Percentiles rank a stretch among this genome's conserved stretches.
Evolutionary conservation across 2,888 invertebrate species (phyloP).

Genomic region (Temnothorax rugatulus): DNA sequence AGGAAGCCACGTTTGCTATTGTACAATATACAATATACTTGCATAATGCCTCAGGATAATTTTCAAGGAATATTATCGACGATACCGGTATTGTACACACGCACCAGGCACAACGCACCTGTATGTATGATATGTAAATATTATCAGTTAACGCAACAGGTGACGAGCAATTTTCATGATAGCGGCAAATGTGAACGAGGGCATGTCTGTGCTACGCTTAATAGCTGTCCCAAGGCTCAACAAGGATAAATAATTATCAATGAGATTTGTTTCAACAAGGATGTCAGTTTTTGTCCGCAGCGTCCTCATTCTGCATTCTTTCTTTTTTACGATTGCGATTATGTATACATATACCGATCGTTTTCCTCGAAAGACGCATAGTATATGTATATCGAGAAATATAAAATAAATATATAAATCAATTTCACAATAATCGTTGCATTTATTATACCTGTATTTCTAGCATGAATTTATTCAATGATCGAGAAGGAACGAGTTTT

Average conservation of each 20-base stretch:
- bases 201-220: not conserved
- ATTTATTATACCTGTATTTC: constrained; percentile 10
- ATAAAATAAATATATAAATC: not conserved
- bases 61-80: not conserved
- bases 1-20: not conserved
- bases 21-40: not conserved
- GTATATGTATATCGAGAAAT: not conserved
- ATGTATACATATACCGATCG: not conserved
- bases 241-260: constrained; percentile 16
- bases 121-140: constrained; percentile 33
- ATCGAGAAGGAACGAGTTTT: constrained; percentile 68
- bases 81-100: not conserved
- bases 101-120: too few species aligned
- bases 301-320: not conserved
- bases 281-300: constrained; percentile 8
- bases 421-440: constrained; percentile 3
- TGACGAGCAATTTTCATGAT: constrained; percentile 25
- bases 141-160: not conserved
- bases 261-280: not conserved
- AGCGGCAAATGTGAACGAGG: constrained; percentile 19
- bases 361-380: not conserved
- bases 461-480: constrained; percentile 1
- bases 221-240: constrained; percentile 7
- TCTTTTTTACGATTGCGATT: not conserved
- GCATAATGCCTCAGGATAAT: not conserved